Conservation (phyloP, 2,888 invertebrate genomes). For the Pachydiplax longipennis region DNA sequence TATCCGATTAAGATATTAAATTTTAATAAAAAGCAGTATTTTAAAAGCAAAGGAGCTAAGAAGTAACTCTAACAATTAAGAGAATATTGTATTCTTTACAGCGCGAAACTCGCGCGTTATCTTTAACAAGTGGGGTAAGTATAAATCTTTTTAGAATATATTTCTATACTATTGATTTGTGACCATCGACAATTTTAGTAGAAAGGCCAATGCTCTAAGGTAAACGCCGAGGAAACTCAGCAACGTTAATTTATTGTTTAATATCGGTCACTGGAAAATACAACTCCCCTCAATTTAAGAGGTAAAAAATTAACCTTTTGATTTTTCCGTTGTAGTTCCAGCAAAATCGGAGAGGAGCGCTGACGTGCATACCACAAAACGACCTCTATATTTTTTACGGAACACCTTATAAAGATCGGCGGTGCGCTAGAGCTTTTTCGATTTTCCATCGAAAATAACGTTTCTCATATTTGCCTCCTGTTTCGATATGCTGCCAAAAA, state of each 20-base stretch:
- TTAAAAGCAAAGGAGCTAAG: too few species aligned
- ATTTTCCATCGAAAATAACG: neutral
- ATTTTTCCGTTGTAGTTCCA: slow-evolving; percentile 21
- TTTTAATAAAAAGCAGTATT: too few species aligned
- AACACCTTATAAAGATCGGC: slow-evolving; percentile 41
- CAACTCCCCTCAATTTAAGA: neutral
- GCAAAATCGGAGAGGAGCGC: slow-evolving; percentile 34
- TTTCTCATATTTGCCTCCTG: neutral
- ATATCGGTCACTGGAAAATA: neutral
- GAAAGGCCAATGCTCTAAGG: neutral
- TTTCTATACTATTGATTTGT: too few species aligned
- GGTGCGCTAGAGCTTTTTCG: slow-evolving; percentile 19
- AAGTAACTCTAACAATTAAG: too few species aligned
- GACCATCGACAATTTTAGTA: neutral
- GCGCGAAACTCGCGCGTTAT: too few species aligned
- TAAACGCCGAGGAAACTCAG: neutral
- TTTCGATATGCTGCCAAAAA: neutral
- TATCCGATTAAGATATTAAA: too few species aligned
- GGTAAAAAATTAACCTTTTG: neutral
- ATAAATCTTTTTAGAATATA: too few species aligned
- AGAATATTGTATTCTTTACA: too few species aligned
- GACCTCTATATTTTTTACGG: slow-evolving; percentile 41
- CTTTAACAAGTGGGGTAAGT: too few species aligned
- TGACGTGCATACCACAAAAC: slow-evolving; percentile 38
- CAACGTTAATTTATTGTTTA: neutral